Evolutionary conservation across 2,888 invertebrate genomes (phyloP), one percentile per base, ranked within the genome.

Genomic region (Parnassius smintheus): DNA sequence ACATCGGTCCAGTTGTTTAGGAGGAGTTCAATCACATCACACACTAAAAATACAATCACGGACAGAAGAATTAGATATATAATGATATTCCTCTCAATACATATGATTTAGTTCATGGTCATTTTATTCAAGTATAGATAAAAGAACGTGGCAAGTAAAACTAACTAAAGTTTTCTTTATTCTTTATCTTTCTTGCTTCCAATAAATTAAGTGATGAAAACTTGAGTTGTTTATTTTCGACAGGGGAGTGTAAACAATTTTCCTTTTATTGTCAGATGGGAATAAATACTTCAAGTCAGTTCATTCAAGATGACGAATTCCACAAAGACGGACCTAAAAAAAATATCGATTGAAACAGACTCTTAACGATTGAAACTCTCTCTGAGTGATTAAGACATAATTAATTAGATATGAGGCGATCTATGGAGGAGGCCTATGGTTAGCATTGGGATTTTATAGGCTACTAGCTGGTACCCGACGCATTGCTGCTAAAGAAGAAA

Each of bases 201-300:
- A 46, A 59, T 59, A 44, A 52, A 59, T 13, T 7, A 49, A 49
- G 13, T 12, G 13, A 48, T 2, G 13, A 12, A 46, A 46, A 22
- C 42, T 13, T 8, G 49, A 46, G 7, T n/a, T 11, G 59, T 52
- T 35, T 59, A 35, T 49, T 57, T 52, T 25, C 52, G 52, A 52
- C 52, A 44, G 42, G 58, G 58, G 50, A 46, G 25, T 45, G 50
- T 52, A 45, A 51, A 52, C 25, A 52, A 59, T 46, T 46, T 52
- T 46, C 22, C 58, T 50, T 51, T 51, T 58, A 58, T 59, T 59
- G 52, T 35, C 35, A 49, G 49, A 46, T 45, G 51, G 13, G 18
- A 53, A 59, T 41, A 18, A 18, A 59, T 52, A 41, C 45, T 46
- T 59, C 52, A 46, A 53, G 35, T 35, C 4, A 51, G 41, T 41